Base-by-base conservation (phyloP, 2,113 vertebrate species). In the Copsychus sechellarum region DNA sequence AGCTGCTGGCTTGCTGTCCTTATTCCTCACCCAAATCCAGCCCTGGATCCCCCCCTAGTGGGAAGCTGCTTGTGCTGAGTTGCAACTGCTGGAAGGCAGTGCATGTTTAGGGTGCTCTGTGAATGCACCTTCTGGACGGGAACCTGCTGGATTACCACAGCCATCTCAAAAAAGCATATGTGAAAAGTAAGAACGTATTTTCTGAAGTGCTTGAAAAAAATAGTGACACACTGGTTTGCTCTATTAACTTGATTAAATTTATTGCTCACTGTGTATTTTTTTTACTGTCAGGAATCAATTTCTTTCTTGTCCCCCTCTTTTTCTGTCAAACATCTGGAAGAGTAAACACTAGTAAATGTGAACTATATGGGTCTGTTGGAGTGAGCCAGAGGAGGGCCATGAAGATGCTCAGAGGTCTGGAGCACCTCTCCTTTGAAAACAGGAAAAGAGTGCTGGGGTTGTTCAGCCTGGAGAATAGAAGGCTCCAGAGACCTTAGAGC, bases 31-130 rank as follows among this genome's bases (percentile, higher is more conserved):
- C 74, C 57, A 73, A 73, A 88, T 23, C 6, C 88, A 93, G 94
- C 67, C 80, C 56, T 90, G 60, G 73, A 95, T 92, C 87, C 54
- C 93, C 95, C 48, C 38, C 95, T 95, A 94, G 91, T 89, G 95
- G 91, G 58, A 79, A 81, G 73, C 70, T 85, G 72, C 60, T 43
- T 33, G 50, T 14, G 26, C 42, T 66, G 3, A 5, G 29, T 4
- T 76, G 72, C 72, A 67, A 13, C 31, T 8, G 48, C 54, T 73
- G 60, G 42, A 48, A 86, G 42, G 54, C 17, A 3, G 10, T 2
- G 18, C 0, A 0, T 2, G 5, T 3, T 43, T 22, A 54, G 69
- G 62, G 16, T 73, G 71, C 62, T 92, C 77, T 50, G 81, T 38
- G 43, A 43, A 26, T 1, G 0, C 57, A 14, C 65, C 71, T 91